These are phyloP conservation scores for Podarcis siculus DNA, from an alignment of 2,797 vertebrate species.

Conservation along the genomic window DNA sequence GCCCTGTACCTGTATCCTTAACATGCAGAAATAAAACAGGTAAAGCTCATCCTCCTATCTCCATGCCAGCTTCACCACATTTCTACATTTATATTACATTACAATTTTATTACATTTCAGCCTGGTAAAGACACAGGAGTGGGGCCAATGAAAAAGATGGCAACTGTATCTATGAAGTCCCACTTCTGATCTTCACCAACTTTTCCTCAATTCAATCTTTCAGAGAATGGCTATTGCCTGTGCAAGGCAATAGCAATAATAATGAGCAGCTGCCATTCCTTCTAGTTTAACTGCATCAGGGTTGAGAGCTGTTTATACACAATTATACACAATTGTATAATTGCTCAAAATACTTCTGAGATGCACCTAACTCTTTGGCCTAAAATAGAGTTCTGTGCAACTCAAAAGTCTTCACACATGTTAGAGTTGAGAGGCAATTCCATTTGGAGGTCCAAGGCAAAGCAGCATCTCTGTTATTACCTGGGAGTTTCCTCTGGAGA, in stretches of 20 bases:
- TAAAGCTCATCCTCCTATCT: not conserved
- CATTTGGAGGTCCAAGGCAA: fast-evolving
- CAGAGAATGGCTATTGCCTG: not conserved
- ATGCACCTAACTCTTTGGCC: not conserved
- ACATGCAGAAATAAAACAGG: not conserved
- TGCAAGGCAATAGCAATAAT: not conserved
- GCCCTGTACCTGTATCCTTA: not conserved
- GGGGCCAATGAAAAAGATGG: not conserved
- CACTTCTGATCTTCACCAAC: not conserved
- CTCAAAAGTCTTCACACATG: not conserved
- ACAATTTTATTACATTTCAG: not conserved
- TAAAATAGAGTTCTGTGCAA: not conserved
- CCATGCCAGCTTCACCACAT: not conserved
- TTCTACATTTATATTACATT: not conserved
- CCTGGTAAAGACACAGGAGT: not conserved
- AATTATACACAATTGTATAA: not conserved
- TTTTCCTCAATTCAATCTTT: not conserved
- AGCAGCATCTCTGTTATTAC: too few species aligned
- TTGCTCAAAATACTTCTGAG: not conserved
- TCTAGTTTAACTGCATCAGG: not conserved
- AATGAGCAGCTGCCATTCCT: too few species aligned
- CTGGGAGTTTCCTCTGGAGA: fast-evolving
- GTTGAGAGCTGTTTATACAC: not conserved
- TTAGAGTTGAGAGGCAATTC: not conserved
- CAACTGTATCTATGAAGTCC: not conserved